Evolutionary conservation across 2,888 invertebrate species (phyloP), one percentile per base, ranked within the genome.

Genomic region (Drosophila paucipuncta): DNA sequence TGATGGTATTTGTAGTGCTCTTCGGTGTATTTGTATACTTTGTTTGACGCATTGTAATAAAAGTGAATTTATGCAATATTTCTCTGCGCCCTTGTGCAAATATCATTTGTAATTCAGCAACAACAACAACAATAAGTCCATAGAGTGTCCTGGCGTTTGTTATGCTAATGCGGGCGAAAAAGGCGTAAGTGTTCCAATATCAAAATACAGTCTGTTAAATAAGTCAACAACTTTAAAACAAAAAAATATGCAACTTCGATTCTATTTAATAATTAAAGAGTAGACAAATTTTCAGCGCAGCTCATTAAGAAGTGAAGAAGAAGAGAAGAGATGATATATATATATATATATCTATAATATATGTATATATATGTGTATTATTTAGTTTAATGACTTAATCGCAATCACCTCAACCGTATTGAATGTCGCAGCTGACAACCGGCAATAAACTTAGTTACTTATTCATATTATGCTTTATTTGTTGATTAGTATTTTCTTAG

Each of bases 11-110:
- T 71, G 75, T 57, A 64, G 30, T 63, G 66, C 62, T 76, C 68
- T 66, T 47, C 68, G 63, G 58, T 52, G 55, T 59, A 33, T 66
- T 63, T 69, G 13, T 53, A 53, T 31, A 68, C 61, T 68, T 69
- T 39, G 60, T 73, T 18, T 84, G 71, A n/a, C 47, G 41, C 63
- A 54, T 62, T 80, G 88, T 87, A 89, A 89, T 87, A 89, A 89
- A 85, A 87, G 87, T 85, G 87, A 87, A 89, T 89, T 87, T 87
- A 87, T 87, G 88, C 89, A 85, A 89, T 83, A 87, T 85, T 85
- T 78, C 83, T 84, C 83, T 84, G 84, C 82, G 86, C 85, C 85
- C 82, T 85, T 85, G 89, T 85, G 86, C 89, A 86, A 88, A 85
- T 82, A 82, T 76, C 82, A 85, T 85, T 85, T 85, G 86, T 68